phyloP scores from a whole-genome alignment of 2,888 invertebrate species.

The Helicoverpa assulta region DNA sequence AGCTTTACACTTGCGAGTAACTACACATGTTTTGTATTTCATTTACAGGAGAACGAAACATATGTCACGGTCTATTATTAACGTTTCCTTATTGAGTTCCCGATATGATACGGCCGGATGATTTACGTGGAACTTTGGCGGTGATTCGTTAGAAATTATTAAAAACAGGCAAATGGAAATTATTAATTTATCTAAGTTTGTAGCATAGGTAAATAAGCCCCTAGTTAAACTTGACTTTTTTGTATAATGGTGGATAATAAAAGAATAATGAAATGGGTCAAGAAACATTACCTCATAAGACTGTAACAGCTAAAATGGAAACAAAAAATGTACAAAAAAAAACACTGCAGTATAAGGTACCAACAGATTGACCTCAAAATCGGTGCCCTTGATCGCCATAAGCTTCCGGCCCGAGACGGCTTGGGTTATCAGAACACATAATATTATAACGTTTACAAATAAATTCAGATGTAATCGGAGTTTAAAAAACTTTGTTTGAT shows the following conservation, averaged over 20 bases:
- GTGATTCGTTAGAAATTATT: not conserved
- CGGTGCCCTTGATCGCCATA: conserved; percentile 16
- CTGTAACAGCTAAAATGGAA: not conserved
- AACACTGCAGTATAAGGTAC: not conserved
- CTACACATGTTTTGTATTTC: not conserved
- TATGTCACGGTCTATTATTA: conserved; percentile 28
- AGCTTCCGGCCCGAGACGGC: conserved; percentile 28
- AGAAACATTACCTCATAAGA: conserved; percentile 16
- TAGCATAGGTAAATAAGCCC: too few species aligned
- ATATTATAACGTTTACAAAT: not conserved
- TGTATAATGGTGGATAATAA: too few species aligned
- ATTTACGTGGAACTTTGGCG: not conserved
- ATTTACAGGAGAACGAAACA: conserved; percentile 12
- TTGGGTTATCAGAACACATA: conserved; percentile 16
- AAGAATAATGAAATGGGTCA: too few species aligned
- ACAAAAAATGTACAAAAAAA: conserved; percentile 2
- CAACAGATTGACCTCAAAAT: conserved; percentile 2
- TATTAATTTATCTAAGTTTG: too few species aligned
- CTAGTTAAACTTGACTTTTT: too few species aligned
- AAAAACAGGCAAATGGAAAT: not conserved
- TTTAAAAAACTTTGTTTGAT: not conserved
- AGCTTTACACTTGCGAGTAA: too few species aligned
- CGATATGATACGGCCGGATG: not conserved
- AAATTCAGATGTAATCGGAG: not conserved
- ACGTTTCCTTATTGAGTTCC: conserved; percentile 19